Evolutionary conservation across 2,113 vertebrate genomes (phyloP).

Genomic region (Atherinomorus stipes): DNA sequence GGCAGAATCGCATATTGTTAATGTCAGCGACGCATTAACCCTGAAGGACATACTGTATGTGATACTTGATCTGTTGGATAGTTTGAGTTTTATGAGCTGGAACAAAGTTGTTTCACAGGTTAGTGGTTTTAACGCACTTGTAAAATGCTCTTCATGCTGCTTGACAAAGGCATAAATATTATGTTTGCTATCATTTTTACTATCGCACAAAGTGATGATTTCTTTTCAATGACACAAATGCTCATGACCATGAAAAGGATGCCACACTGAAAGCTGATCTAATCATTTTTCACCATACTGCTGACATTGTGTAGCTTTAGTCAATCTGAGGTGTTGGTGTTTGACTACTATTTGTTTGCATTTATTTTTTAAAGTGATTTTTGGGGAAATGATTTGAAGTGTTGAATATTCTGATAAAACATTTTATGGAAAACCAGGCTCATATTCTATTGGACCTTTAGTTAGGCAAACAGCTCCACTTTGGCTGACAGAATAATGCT

Average conservation of each 20-base stretch:
- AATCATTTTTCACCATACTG: not conserved
- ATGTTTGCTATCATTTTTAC: not conserved
- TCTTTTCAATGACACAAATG: not conserved
- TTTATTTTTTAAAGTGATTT: too few species aligned
- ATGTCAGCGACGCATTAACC: slow-evolving; percentile 15
- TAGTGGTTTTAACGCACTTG: slow-evolving; percentile 28
- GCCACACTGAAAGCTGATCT: not conserved
- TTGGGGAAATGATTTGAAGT: too few species aligned
- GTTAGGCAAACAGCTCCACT: slow-evolving; percentile 11
- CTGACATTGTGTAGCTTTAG: not conserved
- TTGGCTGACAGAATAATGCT: slow-evolving; percentile 21
- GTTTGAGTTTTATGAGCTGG: slow-evolving; percentile 43
- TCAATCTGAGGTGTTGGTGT: not conserved
- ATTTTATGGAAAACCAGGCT: not conserved
- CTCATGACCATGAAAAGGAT: not conserved
- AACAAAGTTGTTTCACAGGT: slow-evolving; percentile 57
- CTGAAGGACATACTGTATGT: slow-evolving; percentile 10
- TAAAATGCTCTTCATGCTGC: slow-evolving; percentile 24
- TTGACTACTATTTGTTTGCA: too few species aligned
- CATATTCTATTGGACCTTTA: not conserved
- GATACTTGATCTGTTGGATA: slow-evolving; percentile 38
- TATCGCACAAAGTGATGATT: not conserved
- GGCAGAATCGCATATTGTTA: not conserved
- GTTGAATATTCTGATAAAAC: too few species aligned
- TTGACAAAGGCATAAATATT: slow-evolving; percentile 25